Evolutionary conservation across 2,888 invertebrate genomes (phyloP), one percentile per base, ranked within the genome.

Genomic region (Hartigia nigra): DNA sequence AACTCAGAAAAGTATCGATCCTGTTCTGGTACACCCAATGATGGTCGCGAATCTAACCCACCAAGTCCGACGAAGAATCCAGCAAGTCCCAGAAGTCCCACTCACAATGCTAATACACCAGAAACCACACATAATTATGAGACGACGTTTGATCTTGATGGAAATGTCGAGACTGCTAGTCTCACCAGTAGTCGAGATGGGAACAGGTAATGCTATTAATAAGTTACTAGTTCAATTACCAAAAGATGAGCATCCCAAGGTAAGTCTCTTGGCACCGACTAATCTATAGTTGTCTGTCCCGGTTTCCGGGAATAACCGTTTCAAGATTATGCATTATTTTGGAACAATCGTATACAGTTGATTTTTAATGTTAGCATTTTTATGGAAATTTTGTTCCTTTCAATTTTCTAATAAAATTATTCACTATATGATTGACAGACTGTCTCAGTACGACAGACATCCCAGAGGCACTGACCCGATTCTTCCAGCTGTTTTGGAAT

Each of bases 401-500:
- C 23, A 23, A 23, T 9, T 55, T 55, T 55, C 55, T 55, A 23
- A 55, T 55, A 23, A 55, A 55, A 23, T 55, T 55, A 2, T 55
- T 1, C 23, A 55, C 14, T 55, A 23, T 55, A 23, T 55, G 23
- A 23, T 55, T 23, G 23, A 31, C 84, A 90, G 92, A 81, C 86
- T 92, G 69, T 92, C 92, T 12, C 92, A 92, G 81, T 92, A 92
- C 85, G 94, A 93, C 81, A 91, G 94, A 74, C 94, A 93, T 85
- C 93, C 94, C 12, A 94, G 95, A 76, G 97, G 97, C 3, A 96
- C 96, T 86, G 97, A 98, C 92, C 96, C 97, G 34, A 98, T 98
- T 86, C 93, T 99, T 84, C 99, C 99, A 9, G 98, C 98, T 0
- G 97, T 98, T 34, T 92, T 99, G 85, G 98, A 98, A 92, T 98